phyloP scores from a whole-genome alignment of 2,888 invertebrate genomes.

The Morinoia aosen region DNA sequence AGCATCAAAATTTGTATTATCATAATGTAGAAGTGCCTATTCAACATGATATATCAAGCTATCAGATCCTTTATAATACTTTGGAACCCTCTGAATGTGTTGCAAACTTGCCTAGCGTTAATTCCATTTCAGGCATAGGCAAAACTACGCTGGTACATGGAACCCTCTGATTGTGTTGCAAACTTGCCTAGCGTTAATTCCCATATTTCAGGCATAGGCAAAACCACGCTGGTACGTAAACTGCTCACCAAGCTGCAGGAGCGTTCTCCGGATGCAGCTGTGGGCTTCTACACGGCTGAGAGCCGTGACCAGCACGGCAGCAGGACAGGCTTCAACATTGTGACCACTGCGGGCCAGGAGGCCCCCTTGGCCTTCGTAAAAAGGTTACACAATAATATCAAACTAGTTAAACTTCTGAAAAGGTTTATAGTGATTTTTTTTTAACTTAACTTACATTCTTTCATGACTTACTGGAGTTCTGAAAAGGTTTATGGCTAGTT shows the following conservation, averaged over 20 bases:
- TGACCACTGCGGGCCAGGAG: conserved; percentile 13
- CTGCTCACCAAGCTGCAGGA: conserved; percentile 13
- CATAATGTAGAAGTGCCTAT: no score
- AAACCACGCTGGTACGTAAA: conserved; percentile 44
- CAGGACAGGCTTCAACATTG: conserved; percentile 47
- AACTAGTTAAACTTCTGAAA: neutral
- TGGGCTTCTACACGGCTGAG: conserved; percentile 50
- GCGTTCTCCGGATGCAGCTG: neutral
- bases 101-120: no score
- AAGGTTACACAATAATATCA: neutral
- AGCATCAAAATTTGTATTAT: no score
- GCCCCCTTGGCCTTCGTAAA: conserved; percentile 43
- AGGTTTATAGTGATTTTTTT: neutral
- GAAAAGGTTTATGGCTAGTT: neutral
- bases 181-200: neutral
- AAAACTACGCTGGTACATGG: no score
- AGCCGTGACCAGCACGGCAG: conserved; percentile 15
- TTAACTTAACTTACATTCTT: neutral
- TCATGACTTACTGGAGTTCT: neutral
- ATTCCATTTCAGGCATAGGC: neutral
- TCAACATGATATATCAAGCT: no score
- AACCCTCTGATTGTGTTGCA: no score
- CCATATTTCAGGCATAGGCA: conserved; percentile 14
- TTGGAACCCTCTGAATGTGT: no score
- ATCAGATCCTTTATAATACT: no score